These are phyloP conservation scores for Carduelis carduelis DNA, from an alignment of 2,797 vertebrate species.

Conservation along the genomic window DNA sequence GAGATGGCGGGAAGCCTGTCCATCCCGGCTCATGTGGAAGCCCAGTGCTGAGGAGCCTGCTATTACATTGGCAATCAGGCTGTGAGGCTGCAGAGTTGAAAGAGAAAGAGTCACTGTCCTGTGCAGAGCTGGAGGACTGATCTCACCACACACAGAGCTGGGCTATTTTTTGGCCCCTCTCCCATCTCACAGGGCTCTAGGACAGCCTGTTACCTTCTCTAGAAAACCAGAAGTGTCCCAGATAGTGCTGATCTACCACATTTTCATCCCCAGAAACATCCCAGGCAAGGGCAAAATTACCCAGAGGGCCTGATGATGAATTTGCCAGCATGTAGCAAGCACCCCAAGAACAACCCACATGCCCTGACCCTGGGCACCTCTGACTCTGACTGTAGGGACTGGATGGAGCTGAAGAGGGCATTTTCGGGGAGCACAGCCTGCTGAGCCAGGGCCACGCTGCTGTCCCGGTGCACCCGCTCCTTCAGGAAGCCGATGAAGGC, in stretches of 20 bases:
- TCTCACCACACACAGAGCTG: background rate
- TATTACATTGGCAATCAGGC: constrained; percentile 91
- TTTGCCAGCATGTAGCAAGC: background rate
- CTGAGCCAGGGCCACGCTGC: constrained; percentile 75
- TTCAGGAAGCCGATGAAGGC: constrained; percentile 96
- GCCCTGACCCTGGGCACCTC: constrained; percentile 76
- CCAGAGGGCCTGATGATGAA: background rate
- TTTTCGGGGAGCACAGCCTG: constrained; percentile 82
- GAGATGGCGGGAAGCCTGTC: constrained; percentile 81
- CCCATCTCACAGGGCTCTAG: background rate
- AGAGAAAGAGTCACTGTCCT: background rate
- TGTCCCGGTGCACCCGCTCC: constrained; percentile 92
- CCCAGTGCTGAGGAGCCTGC: constrained; percentile 83
- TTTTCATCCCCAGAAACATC: background rate
- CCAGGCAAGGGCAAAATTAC: background rate
- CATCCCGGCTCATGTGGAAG: constrained; percentile 83
- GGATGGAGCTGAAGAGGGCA: constrained; percentile 83
- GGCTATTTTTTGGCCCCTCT: background rate
- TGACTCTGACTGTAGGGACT: constrained; percentile 85
- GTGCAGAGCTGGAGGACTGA: background rate
- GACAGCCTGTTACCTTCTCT: background rate
- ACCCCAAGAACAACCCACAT: background rate
- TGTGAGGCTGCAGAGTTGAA: constrained; percentile 83
- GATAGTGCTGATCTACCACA: background rate
- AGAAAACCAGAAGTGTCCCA: background rate